Evolutionary conservation across 2,888 invertebrate genomes (phyloP), one percentile per base, ranked within the genome.

Genomic region (Dicycla oo): DNA sequence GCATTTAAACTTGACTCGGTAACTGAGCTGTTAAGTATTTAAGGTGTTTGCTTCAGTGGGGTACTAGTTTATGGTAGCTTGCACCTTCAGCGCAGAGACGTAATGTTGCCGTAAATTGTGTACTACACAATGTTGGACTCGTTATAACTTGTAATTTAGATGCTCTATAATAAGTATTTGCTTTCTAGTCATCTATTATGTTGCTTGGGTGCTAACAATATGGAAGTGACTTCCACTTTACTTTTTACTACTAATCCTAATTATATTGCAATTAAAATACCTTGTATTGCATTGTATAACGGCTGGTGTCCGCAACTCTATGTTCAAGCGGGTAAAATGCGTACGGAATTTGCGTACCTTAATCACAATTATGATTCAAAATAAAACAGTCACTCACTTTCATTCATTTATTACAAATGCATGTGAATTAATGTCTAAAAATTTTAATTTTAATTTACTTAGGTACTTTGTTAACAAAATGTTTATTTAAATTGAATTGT

Each of bases 1-100:
- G 86, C 91, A 91, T 93, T 93, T 91, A 93, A 94, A 93, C 92
- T 93, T 92, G 89, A 91, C 92, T 91, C 86, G 82, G 88, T 90
- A 89, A 91, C 91, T 87, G 87, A 88, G 87, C 89, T 87, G 88
- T 93, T 93, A 92, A 91, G 90, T 92, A 93, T 93, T 93, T 93
- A 92, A 89, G 88, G 88, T 89, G 89, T 91, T 90, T 88, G 89
- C 89, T 88, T 87, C 90, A 90, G 85, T 88, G 84, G 88, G 87
- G 85, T 86, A 89, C 86, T 86, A 86, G 89, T 90, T 91, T 88
- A 87, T 85, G 76, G 86, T 84, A 79, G 80, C 81, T 82, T 86
- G 81, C 82, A 79, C 76, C 85, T 75, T 58, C 78, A 70, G 60
- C 83, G 80, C 78, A 83, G 75, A 58, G 77, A 70, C 54, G 54